phyloP scores from a whole-genome alignment of 2,113 vertebrate genomes.

The Callipepla californica region DNA sequence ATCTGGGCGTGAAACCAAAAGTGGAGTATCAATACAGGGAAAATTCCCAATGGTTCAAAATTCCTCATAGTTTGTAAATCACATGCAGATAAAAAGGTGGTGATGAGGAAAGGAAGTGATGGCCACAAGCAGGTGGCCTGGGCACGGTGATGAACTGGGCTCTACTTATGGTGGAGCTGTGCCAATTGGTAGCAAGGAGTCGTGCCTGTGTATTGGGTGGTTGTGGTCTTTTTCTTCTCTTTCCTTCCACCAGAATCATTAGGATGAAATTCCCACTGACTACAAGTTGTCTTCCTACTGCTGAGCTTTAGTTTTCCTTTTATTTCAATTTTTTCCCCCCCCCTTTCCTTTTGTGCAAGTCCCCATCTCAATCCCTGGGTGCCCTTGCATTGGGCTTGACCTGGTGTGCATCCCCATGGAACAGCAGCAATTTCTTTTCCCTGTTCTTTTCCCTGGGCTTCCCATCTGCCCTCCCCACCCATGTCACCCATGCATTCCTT shows the following conservation, averaged over 20 bases:
- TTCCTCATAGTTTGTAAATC: not conserved
- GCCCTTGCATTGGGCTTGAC: not conserved
- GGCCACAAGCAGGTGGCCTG: not conserved
- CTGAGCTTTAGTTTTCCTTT: not conserved
- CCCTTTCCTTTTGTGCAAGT: not conserved
- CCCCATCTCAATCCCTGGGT: accelerated
- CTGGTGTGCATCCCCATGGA: not conserved
- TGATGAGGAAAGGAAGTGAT: not conserved
- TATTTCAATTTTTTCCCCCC: not conserved
- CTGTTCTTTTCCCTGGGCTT: too few species aligned
- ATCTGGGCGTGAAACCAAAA: not conserved
- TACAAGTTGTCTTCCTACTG: not conserved
- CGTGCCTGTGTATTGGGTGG: not conserved
- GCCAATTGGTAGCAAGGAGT: not conserved
- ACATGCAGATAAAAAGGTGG: not conserved
- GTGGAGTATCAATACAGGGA: not conserved
- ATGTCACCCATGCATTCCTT: not conserved
- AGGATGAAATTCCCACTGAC: not conserved
- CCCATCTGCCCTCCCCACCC: not conserved
- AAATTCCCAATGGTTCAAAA: not conserved
- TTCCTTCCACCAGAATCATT: not conserved
- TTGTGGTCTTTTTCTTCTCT: not conserved
- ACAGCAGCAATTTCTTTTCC: not conserved
- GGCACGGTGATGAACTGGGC: not conserved
- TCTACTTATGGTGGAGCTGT: not conserved